These are phyloP conservation scores for Germaria angustata DNA, from an alignment of 2,888 invertebrate genomes.

Conservation along the genomic window DNA sequence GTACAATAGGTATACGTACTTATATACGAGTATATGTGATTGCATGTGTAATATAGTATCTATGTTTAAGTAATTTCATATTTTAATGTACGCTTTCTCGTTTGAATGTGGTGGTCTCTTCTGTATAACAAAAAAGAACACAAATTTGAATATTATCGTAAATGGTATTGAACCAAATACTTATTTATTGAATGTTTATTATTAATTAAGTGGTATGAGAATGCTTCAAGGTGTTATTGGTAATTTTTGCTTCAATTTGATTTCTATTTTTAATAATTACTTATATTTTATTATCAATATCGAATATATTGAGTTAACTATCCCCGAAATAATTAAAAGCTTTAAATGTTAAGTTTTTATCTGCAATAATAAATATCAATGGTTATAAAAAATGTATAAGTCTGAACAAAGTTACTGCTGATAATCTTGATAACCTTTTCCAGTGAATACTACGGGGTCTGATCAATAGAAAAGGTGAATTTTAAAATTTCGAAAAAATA, in stretches of 20 bases:
- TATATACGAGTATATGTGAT: no score
- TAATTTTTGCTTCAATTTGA: not conserved
- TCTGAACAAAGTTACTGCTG: not conserved
- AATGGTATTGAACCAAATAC: constrained; percentile 38
- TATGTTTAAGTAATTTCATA: no score
- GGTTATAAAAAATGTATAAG: constrained; percentile 14
- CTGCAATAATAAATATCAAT: not conserved
- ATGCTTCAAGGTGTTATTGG: not conserved
- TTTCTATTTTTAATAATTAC: not conserved
- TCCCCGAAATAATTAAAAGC: not conserved
- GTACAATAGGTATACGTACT: no score
- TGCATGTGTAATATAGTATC: no score
- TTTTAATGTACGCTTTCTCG: not conserved
- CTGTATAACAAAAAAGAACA: not conserved
- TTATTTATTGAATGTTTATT: constrained; percentile 2
- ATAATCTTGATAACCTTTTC: no score
- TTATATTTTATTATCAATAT: constrained; percentile 1
- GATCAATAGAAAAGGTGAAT: no score
- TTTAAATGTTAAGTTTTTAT: not conserved
- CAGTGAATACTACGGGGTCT: no score
- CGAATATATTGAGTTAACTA: not conserved
- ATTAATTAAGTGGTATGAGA: not conserved
- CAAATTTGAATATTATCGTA: not conserved
- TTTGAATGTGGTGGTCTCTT: not conserved
- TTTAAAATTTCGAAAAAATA: no score